A percentile compares a stretch with the other conserved stretches of the same genome.
These are phyloP conservation scores for Ciconia maguari DNA, from an alignment of 2,113 vertebrate genomes.

Conservation along the genomic window DNA sequence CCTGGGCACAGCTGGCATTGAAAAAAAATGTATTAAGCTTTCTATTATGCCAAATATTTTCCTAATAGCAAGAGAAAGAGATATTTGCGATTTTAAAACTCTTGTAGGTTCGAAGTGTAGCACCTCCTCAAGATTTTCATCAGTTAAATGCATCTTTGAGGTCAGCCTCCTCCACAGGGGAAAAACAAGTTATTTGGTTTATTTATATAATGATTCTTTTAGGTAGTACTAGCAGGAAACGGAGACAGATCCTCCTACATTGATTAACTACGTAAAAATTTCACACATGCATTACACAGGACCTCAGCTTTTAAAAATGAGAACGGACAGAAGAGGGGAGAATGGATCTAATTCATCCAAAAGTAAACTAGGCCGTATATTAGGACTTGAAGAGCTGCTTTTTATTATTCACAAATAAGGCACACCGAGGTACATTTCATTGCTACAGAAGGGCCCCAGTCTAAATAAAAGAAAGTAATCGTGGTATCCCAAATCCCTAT, in stretches of 20 bases:
- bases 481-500: background rate
- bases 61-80: background rate
- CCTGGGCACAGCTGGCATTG: background rate
- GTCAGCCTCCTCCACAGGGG: background rate
- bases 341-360: background rate
- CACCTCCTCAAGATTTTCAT: background rate
- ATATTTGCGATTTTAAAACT: background rate
- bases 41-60: background rate
- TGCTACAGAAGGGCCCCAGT: background rate
- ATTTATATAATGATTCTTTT: background rate
- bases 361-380: background rate
- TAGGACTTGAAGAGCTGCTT: background rate
- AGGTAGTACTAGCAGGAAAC: background rate
- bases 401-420: background rate
- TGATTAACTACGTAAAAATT: background rate
- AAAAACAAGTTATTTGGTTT: background rate
- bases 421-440: fast-evolving
- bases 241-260: background rate
- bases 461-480: background rate
- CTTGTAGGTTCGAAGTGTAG: background rate
- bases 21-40: background rate
- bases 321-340: background rate
- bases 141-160: background rate
- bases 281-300: background rate
- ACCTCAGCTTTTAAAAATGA: background rate